Percentiles rank a stretch among this genome's conserved stretches.
These are phyloP conservation scores for Ochotona princeps DNA, from an alignment of 2,113 vertebrate species.

Conservation along the genomic window DNA sequence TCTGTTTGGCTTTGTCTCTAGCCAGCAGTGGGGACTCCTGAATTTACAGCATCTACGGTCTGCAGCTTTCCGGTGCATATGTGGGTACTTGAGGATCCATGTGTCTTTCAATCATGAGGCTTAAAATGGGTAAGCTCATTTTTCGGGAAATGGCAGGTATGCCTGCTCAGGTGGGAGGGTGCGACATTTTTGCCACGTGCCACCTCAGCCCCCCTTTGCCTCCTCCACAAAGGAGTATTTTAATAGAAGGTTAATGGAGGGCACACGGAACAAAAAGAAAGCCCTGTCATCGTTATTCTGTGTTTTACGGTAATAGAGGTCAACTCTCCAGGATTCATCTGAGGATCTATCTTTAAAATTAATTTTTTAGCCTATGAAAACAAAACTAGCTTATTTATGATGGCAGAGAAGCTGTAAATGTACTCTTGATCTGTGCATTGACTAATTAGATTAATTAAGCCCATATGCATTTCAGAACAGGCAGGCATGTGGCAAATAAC, in stretches of 20 bases:
- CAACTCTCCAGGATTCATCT: constrained; percentile 73
- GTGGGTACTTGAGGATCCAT: neutral
- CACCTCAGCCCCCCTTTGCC: constrained; percentile 35
- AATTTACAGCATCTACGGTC: neutral
- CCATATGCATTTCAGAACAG: constrained; percentile 84
- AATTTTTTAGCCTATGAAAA: constrained; percentile 87
- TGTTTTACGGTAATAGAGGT: constrained; percentile 75
- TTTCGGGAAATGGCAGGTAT: constrained; percentile 66
- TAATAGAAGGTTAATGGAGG: constrained; percentile 83
- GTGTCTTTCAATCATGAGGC: constrained; percentile 49
- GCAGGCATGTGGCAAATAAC: constrained; percentile 88
- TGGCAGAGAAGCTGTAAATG: constrained; percentile 86
- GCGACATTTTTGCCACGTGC: constrained; percentile 63
- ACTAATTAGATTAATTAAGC: constrained; percentile 91
- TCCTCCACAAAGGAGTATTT: constrained; percentile 76
- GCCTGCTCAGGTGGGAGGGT: constrained; percentile 73
- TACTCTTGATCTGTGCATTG: constrained; percentile 86
- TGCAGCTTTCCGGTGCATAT: neutral
- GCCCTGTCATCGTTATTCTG: constrained; percentile 57
- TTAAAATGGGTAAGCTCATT: constrained; percentile 67
- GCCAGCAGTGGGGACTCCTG: neutral
- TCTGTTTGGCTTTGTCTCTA: neutral
- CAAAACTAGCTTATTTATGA: constrained; percentile 88
- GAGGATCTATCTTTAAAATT: constrained; percentile 79
- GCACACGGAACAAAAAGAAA: constrained; percentile 69